phyloP scores from a whole-genome alignment of 2,113 vertebrate genomes.

The Phocoena sinus region DNA sequence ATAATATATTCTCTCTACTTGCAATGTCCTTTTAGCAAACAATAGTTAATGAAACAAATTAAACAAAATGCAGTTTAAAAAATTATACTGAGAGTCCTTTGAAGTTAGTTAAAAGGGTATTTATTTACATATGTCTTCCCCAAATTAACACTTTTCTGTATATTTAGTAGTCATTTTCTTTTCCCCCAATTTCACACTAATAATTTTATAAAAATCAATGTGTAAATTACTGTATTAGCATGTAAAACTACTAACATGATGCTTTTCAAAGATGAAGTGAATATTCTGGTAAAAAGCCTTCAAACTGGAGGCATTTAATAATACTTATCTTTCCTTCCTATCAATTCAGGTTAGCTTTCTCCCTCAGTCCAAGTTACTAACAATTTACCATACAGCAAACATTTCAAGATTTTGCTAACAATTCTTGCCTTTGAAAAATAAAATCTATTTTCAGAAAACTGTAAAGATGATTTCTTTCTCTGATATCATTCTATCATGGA shows the following conservation, averaged over 20 bases:
- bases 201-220: background rate
- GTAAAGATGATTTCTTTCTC: background rate
- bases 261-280: background rate
- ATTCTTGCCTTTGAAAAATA: background rate
- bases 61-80: background rate
- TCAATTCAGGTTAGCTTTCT: background rate
- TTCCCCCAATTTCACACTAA: background rate
- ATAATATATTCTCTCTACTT: background rate
- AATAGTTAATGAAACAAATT: background rate
- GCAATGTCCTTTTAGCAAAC: background rate
- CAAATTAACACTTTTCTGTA: background rate
- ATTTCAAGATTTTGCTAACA: background rate
- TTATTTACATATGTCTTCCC: background rate
- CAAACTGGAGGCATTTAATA: background rate
- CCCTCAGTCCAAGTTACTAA: background rate
- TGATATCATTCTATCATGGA: background rate
- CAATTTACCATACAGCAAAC: background rate
- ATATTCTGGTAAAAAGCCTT: background rate
- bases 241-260: background rate
- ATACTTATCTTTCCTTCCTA: background rate
- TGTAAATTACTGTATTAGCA: background rate
- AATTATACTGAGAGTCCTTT: background rate
- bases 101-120: background rate
- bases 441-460: conserved; percentile 21
- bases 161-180: background rate